Percentiles rank a stretch among this genome's conserved stretches.
Conservation (phyloP, 1,140 invertebrate genomes). For the Maconellicoccus hirsutus region DNA sequence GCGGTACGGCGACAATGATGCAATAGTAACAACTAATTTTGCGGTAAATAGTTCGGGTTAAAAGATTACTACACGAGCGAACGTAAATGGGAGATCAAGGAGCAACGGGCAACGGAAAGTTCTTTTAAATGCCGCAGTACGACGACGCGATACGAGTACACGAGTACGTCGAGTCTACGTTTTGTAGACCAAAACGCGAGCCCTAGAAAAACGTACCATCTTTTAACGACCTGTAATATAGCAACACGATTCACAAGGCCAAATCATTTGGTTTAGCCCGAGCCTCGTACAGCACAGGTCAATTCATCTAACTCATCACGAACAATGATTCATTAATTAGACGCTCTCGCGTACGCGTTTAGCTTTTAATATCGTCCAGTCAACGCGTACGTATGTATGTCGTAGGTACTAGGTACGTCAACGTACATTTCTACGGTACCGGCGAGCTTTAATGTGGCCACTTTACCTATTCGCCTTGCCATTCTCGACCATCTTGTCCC, state of each 20-base stretch:
- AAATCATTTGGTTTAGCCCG: constrained; percentile 3
- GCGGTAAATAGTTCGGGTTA: constrained; percentile 6
- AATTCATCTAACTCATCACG: neutral
- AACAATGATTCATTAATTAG: constrained; percentile 6
- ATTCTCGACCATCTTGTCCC: no score
- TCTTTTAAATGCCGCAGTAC: neutral
- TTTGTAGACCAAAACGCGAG: neutral
- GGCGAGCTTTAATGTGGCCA: no score
- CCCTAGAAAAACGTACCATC: neutral
- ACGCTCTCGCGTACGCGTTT: neutral
- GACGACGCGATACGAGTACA: no score
- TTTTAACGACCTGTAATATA: constrained; percentile 4
- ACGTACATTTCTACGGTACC: no score
- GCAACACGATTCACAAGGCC: neutral
- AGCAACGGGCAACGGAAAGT: neutral
- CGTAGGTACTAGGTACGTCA: no score
- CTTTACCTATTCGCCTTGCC: no score
- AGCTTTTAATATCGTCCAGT: neutral
- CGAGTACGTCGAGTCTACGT: no score
- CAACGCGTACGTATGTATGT: no score
- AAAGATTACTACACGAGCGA: neutral
- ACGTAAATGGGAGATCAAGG: constrained; percentile 1
- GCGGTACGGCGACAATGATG: neutral
- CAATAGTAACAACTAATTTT: neutral
- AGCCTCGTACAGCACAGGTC: constrained; percentile 1